Evolutionary conservation across 2,888 invertebrate species (phyloP).

Genomic region (Drosophila borealis): DNA sequence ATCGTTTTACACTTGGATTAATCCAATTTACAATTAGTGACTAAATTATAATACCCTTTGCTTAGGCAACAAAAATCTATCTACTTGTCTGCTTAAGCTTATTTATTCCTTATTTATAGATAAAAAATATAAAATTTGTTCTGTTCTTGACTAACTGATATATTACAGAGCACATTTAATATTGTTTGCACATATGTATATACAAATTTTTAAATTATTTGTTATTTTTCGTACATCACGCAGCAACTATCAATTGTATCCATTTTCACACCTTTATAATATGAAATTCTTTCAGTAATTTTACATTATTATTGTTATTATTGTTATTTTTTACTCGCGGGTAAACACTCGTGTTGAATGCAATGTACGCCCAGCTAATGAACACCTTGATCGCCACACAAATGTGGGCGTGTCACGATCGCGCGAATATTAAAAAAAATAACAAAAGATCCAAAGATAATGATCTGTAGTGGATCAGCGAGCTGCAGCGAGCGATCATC

Average conservation of each 20-base stretch:
- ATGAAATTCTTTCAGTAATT: constrained; percentile 22
- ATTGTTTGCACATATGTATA: background rate
- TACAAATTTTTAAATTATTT: constrained; percentile 2
- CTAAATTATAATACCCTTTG: too few species aligned
- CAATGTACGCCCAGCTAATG: constrained; percentile 56
- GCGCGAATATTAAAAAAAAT: constrained; percentile 21
- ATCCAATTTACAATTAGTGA: too few species aligned
- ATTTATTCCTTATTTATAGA: background rate
- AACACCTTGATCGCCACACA: constrained; percentile 55
- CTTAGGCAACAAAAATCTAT: too few species aligned
- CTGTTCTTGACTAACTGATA: constrained; percentile 9
- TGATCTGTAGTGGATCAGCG: constrained; percentile 50
- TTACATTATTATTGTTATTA: constrained; percentile 20
- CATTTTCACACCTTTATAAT: constrained; percentile 40
- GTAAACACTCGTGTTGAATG: constrained; percentile 24
- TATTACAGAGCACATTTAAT: background rate
- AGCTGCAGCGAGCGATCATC: constrained; percentile 49
- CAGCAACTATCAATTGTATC: constrained; percentile 51
- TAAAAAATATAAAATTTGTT: background rate
- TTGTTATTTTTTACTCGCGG: constrained; percentile 4
- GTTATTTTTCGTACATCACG: constrained; percentile 8
- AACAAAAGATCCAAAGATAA: constrained; percentile 19
- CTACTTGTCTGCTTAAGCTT: too few species aligned
- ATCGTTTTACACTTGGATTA: too few species aligned
- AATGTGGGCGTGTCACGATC: constrained; percentile 69